Evolutionary conservation across 1,140 invertebrate species (phyloP).

Genomic region (Trichoplusia ni): DNA sequence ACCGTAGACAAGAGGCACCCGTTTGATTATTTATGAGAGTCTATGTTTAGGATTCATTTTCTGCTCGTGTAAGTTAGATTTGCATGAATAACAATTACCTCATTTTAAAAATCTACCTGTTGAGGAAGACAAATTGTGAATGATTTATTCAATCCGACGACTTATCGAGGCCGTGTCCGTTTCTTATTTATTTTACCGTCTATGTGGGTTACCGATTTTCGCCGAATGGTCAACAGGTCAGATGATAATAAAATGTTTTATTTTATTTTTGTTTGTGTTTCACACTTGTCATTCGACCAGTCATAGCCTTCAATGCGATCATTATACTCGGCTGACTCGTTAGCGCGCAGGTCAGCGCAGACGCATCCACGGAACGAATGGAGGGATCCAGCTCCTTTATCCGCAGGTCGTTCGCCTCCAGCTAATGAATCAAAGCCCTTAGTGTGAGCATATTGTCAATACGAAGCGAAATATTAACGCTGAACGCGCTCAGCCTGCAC

Average conservation of each 20-base stretch:
- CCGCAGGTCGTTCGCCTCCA: conserved; percentile 65
- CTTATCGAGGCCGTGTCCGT: conserved; percentile 61
- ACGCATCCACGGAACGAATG: conserved; percentile 70
- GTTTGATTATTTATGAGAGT: conserved; percentile 74
- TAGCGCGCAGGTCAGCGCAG: conserved; percentile 69
- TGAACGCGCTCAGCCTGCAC: conserved; percentile 55
- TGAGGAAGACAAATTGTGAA: conserved; percentile 70
- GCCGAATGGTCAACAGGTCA: conserved; percentile 56
- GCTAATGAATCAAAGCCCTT: conserved; percentile 77
- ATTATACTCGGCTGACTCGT: conserved; percentile 72
- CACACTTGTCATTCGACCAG: conserved; percentile 45
- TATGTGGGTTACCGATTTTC: conserved; percentile 69
- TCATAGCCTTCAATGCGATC: conserved; percentile 67
- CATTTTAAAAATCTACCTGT: conserved; percentile 75
- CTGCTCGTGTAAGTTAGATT: conserved; percentile 76
- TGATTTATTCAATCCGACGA: conserved; percentile 70
- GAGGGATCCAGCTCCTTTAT: conserved; percentile 72
- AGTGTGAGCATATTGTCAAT: conserved; percentile 74
- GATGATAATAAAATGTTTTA: conserved; percentile 44
- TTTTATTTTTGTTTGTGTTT: conserved; percentile 48
- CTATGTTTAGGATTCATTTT: conserved; percentile 74
- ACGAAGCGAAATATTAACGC: conserved; percentile 71
- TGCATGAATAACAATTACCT: conserved; percentile 77
- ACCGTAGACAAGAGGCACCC: conserved; percentile 58
- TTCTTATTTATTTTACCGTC: conserved; percentile 62